Evolutionary conservation across 1,140 invertebrate genomes (phyloP), one percentile per base, ranked within the genome.

Genomic region (Drosophila malerkotliana): DNA sequence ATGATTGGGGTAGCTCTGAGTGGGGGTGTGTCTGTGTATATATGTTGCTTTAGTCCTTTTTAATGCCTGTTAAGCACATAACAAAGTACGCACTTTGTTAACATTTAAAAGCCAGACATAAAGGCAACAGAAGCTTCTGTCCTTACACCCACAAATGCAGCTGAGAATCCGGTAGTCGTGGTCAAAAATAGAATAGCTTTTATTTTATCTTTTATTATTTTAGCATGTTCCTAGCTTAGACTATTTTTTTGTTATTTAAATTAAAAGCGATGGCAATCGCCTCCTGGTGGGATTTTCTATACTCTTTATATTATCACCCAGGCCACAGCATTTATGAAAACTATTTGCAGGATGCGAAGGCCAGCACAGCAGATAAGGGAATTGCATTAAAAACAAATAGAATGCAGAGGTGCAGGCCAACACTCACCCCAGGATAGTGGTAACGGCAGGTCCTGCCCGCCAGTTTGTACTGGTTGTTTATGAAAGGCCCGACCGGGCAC

Each of bases 31-130:
- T 28, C 5, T 12, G 34, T 37, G 10, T 12, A 37, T 37, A 12
- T 44, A 32, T 53, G 34, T 51, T 49, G 30, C 41, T 41, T 51
- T 44, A 45, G 39, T 32, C 45, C 54, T 53, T 61, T 57, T 81
- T 77, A 77, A 73, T 85, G 62, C 63, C 64, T 75, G 72, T 80
- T 66, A 77, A 84, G 73, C 73, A 56, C 77, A 74, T 69, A 85
- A 85, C 80, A 84, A 84, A 85, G 63, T 81, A 74, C 63, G 61
- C 81, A 84, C 77, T 85, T 85, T 85, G 81, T 85, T 77, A 80
- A 73, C 81, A 84, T 79, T 52, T 69, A 59, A 80, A 77, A 85
- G 82, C 72, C 77, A 37, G 58, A 68, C 62, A 71, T 85, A 84
- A 84, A 77, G 68, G 44, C 58, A 72, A 61, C 57, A 72, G 45